Base-by-base conservation (phyloP, 2,797 vertebrate genomes). In the Muscicapa striata region DNA sequence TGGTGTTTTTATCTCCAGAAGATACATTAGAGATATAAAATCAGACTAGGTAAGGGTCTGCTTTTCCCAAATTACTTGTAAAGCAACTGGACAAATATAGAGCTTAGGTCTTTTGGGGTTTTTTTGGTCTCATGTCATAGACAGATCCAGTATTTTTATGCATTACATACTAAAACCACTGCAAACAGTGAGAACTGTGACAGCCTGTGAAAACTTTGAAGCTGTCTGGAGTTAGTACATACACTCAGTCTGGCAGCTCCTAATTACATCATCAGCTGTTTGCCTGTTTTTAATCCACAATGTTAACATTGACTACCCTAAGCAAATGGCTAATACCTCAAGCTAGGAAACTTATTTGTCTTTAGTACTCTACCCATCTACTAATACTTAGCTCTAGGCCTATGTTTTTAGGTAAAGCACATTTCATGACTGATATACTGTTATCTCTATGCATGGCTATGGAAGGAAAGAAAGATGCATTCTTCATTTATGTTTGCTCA, bases 91-190 rank as follows among this genome's bases (percentile, higher is more conserved):
- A 58, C 17, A 72, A n/a, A 75, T 40, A 66, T 0, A 59, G 48
- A 87, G 15, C 32, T 72, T 26, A 17, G 30, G 13, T 5, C 48
- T 40, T 40, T 3, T 6, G 15, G 6, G 0, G 0, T 0, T 0
- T 9, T 48, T 73, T 40, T 21, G 1, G 19, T 48, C 1, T 77
- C 29, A 0, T 10, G 5, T 57, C 57, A 57, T 6, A 45, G 49
- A 59, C 10, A 90, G 59, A 75, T 26, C 4, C 51, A 76, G 11
- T 29, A 36, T 45, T 86, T 94, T 82, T 62, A 87, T 59, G 43
- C 21, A n/a, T 20, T 45, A 19, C 20, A 4, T 36, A 36, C 43
- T 73, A 76, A 82, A 91, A 77, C 1, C 9, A 21, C n/a, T 29
- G 43, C 38, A 77, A 90, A 85, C 14, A 86, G 18, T 55, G 30